Evolutionary conservation across 2,113 vertebrate species (phyloP), one percentile per base, ranked within the genome.

Genomic region (Salvelinus fontinalis): DNA sequence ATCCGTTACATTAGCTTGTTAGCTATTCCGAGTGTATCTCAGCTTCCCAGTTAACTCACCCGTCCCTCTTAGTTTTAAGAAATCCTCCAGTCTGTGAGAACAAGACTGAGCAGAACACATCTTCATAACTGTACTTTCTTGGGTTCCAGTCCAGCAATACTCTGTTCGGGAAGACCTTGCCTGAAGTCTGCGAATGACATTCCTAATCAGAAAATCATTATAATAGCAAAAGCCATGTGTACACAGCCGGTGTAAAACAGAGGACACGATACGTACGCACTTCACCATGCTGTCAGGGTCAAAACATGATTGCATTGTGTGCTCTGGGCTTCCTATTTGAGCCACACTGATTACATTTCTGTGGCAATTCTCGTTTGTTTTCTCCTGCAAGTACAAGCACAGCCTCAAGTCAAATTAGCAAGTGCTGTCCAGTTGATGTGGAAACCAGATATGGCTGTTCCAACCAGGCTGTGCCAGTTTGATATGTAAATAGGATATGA

Each of bases 201-300:
- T n/a, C 51, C 57, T 70, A 60, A 70, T 76, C 16, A 62, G 54
- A 60, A 48, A 76, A 62, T 60, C 31, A 12, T 70, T 70, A 29
- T 7, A 54, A 13, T 54, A 54, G 51, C 14, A 18, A 16, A 3
- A 18, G 3, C 59, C 59, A 24, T 62, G 59, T 62, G 59, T 22
- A 9, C 59, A 24, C 59, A 62, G 51, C 22, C 16, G 0, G 16
- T 24, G 7, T 62, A 62, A 11, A 62, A 62, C 59, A 22, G n/a
- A 9, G 59, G 59, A 1, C 4, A 11, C 7, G 2, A n/a, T n/a
- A 24, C 9, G 20, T 7, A 62, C 49, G 18, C 51, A 54, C 51
- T 54, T 54, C 3, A 18, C 51, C 5, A 54, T 18, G 51, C 51
- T 18, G 51, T 54, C 51, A 54, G 51, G 16, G n/a, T n/a, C 20